Evolutionary conservation across 2,797 vertebrate genomes (phyloP).

Genomic region (Pseudochirops corinnae): DNA sequence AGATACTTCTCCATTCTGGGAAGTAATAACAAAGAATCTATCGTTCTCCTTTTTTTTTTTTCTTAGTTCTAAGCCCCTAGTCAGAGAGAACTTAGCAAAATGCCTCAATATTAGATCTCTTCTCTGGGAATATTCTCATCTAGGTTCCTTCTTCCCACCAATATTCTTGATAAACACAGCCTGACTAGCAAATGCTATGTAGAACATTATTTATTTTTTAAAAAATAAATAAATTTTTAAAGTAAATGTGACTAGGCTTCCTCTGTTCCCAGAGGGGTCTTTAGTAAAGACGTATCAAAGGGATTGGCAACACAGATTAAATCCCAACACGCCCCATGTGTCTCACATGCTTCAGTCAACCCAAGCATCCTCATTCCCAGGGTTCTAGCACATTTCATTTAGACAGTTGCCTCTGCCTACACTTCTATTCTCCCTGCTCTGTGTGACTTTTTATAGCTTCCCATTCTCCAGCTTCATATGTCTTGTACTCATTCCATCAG

Average conservation of each 20-base stretch:
- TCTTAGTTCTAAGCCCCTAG: background rate
- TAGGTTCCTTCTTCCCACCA: background rate
- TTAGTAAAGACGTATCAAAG: background rate
- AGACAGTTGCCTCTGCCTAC: background rate
- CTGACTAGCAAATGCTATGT: background rate
- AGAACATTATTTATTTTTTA: background rate
- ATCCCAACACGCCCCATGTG: background rate
- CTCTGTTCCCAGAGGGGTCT: background rate
- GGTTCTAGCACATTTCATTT: background rate
- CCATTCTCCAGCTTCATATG: background rate
- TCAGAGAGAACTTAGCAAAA: background rate
- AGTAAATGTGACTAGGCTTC: background rate
- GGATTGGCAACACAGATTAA: background rate
- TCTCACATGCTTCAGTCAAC: background rate
- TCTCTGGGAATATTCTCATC: background rate
- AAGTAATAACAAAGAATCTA: background rate
- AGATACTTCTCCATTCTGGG: background rate
- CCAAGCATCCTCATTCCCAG: background rate
- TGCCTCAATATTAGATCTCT: background rate
- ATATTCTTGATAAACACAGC: background rate
- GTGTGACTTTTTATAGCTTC: background rate
- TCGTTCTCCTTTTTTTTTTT: background rate
- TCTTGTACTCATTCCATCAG: background rate
- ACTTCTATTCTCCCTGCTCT: background rate
- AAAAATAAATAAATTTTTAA: background rate